A percentile compares a stretch with the other conserved stretches of the same genome.
These are phyloP conservation scores for Cryptotis parvus DNA, from an alignment of 2,113 vertebrate species.

Conservation along the genomic window DNA sequence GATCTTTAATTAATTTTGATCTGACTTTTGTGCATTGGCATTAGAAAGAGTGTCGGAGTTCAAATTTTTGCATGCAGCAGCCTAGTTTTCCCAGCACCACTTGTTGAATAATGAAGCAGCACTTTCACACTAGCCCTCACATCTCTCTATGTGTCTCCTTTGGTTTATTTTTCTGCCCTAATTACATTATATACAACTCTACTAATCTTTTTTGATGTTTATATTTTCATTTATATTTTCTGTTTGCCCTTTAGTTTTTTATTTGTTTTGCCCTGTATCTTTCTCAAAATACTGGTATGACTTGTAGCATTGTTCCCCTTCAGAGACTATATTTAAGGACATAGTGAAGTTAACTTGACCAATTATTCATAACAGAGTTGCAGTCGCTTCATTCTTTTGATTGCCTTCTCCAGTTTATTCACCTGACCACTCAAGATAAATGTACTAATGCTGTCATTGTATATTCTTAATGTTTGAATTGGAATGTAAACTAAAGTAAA, in stretches of 20 bases:
- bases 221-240: background rate
- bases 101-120: background rate
- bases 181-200: no score
- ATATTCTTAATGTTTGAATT: background rate
- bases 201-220: background rate
- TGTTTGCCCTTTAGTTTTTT: background rate
- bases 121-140: background rate
- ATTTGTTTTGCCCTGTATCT: background rate
- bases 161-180: background rate
- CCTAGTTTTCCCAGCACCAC: background rate
- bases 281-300: background rate
- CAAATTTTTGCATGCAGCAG: background rate
- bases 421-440: background rate
- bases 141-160: background rate
- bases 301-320: background rate
- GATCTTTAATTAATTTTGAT: no score
- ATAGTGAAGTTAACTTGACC: background rate
- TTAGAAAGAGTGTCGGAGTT: no score
- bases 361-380: background rate
- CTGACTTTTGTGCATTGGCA: no score
- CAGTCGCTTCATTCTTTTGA: background rate
- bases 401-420: background rate
- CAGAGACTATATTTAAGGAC: background rate
- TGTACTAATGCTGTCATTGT: no score
- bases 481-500: background rate